Evolutionary conservation across 2,113 vertebrate genomes (phyloP), one percentile per base, ranked within the genome.

Genomic region (Catharus fuscescens): DNA sequence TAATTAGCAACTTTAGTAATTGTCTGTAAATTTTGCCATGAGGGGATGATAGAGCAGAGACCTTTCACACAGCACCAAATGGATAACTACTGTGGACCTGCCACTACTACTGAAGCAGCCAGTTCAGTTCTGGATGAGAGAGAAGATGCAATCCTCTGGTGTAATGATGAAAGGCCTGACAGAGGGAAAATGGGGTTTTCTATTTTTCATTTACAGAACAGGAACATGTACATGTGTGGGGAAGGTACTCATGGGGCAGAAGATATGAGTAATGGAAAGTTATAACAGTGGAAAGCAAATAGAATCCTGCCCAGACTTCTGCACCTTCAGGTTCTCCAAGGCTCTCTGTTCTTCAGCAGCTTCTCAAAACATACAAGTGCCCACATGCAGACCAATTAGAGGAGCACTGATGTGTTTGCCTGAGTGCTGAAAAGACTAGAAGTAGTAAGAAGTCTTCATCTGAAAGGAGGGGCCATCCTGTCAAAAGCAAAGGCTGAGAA

Each of bases 191-290:
- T 24, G 7, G 2, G 31, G 23, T 79, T 72, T 60, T 76, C 66
- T 76, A 17, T 57, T 82, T 76, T 57, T 64, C 78, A 66, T 28
- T 23, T 0, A 0, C 38, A 16, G 67, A 57, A 53, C 28, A 74
- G 56, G 42, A 85, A 29, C 9, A 9, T 44, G 71, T 1, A 5
- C 47, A 28, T 59, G 13, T 66, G 18, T 38, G 28, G 32, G 14
- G 40, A 73, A 40, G 24, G 40, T 74, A 82, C 44, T 80, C 59
- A 57, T 40, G 21, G 25, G 34, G 12, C 31, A 78, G 48, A 92
- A 92, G 44, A 67, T 26, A 14, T 86, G 76, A 92, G 42, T 85
- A 92, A 85, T 82, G 79, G 93, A 85, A 93, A 90, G 6, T 77
- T 84, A 45, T 44, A 42, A 57, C 14, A 54, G 14, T 31, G n/a